Evolutionary conservation across 2,888 invertebrate species (phyloP).

Genomic region (Callinectes sapidus): DNA sequence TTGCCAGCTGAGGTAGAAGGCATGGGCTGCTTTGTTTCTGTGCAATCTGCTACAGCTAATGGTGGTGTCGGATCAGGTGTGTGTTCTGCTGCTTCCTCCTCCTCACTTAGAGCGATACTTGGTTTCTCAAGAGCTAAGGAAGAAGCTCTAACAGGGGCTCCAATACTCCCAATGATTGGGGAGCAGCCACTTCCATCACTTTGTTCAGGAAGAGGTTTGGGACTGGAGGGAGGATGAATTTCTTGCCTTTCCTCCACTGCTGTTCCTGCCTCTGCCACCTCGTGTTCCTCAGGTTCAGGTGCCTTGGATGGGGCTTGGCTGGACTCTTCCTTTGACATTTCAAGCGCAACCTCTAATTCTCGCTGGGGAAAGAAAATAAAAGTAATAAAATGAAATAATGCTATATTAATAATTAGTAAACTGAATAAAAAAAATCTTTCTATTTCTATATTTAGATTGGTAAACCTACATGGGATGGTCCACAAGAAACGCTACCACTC

Average conservation of each 20-base stretch:
- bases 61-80: not conserved
- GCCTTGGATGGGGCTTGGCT: not conserved
- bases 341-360: constrained; percentile 59
- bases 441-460: not conserved
- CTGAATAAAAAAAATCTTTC: not conserved
- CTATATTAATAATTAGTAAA: not conserved
- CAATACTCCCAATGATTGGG: not conserved
- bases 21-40: constrained; percentile 4
- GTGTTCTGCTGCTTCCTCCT: not conserved
- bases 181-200: not conserved
- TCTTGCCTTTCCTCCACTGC: not conserved
- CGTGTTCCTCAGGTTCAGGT: not conserved
- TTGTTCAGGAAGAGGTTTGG: not conserved
- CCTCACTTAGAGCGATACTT: not conserved
- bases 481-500: too few relatives aligned
- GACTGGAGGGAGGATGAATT: not conserved
- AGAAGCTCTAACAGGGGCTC: too few relatives aligned
- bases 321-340: constrained; percentile 44
- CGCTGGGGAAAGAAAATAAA: constrained; percentile 40
- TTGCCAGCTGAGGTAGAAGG: constrained; percentile 54
- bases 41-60: not conserved
- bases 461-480: too few relatives aligned
- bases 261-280: not conserved
- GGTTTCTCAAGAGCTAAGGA: not conserved
- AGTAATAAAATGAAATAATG: not conserved